Evolutionary conservation across 1,140 invertebrate genomes (phyloP).

Genomic region (Penaeus japonicus): DNA sequence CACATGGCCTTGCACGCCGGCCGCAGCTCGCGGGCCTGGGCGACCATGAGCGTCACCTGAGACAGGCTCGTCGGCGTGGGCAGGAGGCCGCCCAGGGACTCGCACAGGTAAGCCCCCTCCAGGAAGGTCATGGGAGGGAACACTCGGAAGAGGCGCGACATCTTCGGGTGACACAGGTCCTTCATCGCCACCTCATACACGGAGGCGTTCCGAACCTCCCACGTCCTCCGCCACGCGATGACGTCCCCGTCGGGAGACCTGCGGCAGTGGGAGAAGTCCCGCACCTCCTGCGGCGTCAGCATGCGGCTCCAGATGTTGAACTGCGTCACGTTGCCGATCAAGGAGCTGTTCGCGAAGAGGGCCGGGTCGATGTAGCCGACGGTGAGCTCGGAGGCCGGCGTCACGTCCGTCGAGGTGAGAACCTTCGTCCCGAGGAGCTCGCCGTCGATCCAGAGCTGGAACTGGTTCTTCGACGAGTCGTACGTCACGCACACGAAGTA

Average conservation of each 20-base stretch:
- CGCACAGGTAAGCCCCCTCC: conserved; percentile 32
- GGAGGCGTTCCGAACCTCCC: not conserved
- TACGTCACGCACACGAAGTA: conserved; percentile 43
- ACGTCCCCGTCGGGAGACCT: conserved; percentile 19
- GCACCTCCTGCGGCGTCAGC: conserved; percentile 18
- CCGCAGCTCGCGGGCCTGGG: not conserved
- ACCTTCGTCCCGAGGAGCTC: not conserved
- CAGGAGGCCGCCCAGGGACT: conserved; percentile 37
- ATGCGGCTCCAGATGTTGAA: conserved; percentile 48
- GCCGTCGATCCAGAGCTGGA: conserved; percentile 25
- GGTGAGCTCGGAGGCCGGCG: not conserved
- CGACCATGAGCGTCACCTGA: not conserved
- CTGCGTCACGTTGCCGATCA: conserved; percentile 48
- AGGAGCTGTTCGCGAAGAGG: conserved; percentile 4
- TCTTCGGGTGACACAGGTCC: not conserved
- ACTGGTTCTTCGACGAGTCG: not conserved
- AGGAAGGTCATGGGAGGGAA: conserved; percentile 26
- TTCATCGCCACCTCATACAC: not conserved
- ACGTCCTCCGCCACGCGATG: conserved; percentile 24
- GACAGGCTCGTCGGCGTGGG: conserved; percentile 17
- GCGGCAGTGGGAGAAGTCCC: conserved; percentile 15
- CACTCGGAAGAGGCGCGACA: not conserved
- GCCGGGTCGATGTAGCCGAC: conserved; percentile 18
- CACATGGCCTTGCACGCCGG: conserved; percentile 22
- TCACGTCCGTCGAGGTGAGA: not conserved